phyloP scores from a whole-genome alignment of 1,140 invertebrate genomes.

The Teleogryllus occipitalis region DNA sequence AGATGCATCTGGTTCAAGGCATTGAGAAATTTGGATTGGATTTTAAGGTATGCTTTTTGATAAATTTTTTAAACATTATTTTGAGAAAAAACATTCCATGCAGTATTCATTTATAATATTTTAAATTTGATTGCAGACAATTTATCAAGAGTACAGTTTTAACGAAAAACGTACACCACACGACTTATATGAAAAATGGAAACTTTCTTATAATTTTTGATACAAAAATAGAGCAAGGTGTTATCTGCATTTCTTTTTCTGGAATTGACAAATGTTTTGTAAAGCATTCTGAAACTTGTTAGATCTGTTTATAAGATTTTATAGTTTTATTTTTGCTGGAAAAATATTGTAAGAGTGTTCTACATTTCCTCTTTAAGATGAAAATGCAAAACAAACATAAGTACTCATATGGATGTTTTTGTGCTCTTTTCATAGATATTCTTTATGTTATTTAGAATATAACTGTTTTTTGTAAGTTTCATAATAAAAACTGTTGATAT shows the following conservation, averaged over 20 bases:
- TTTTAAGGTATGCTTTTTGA: background rate
- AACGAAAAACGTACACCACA: background rate
- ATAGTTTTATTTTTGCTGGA: too few species aligned
- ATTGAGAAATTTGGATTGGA: background rate
- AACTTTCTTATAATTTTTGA: background rate
- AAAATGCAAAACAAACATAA: too few species aligned
- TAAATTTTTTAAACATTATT: background rate
- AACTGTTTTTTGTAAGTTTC: too few species aligned
- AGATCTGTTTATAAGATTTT: too few species aligned
- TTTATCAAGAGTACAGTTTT: background rate
- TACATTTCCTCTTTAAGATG: too few species aligned
- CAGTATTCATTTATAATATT: background rate
- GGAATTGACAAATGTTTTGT: background rate
- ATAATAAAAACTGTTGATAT: too few species aligned
- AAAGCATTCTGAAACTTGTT: too few species aligned
- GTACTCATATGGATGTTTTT: too few species aligned
- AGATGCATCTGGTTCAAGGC: background rate
- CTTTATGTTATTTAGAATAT: too few species aligned
- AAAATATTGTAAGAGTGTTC: too few species aligned
- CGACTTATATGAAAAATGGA: background rate
- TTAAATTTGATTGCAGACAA: background rate
- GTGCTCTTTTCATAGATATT: too few species aligned
- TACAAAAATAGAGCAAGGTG: background rate
- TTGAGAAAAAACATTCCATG: background rate
- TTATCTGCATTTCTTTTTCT: background rate